Percentiles rank a stretch among this genome's conserved stretches.
These are phyloP conservation scores for Tenebrio molitor DNA, from an alignment of 1,140 invertebrate genomes.

Conservation along the genomic window DNA sequence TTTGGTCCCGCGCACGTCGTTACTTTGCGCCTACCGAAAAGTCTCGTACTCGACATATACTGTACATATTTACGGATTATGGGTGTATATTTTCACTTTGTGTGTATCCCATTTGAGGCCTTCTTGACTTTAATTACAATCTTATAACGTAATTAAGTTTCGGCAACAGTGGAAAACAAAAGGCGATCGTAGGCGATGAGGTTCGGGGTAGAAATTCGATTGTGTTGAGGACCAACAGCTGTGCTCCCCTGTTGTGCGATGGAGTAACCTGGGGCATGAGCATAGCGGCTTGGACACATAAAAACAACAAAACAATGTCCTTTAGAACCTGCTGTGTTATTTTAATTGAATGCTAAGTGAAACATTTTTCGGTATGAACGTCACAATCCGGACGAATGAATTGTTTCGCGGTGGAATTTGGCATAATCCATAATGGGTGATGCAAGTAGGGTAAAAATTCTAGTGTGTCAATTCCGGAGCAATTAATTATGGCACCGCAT, in stretches of 20 bases:
- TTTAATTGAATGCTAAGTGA: conserved; percentile 50
- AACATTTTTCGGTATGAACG: conserved; percentile 37
- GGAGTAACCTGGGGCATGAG: conserved; percentile 42
- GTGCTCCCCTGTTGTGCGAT: conserved; percentile 46
- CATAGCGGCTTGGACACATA: conserved; percentile 48
- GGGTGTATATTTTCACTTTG: conserved; percentile 8
- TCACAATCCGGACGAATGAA: neutral
- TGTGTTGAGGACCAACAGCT: conserved; percentile 51
- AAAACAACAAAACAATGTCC: conserved; percentile 52
- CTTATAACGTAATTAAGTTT: conserved; percentile 41
- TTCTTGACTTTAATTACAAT: conserved; percentile 38
- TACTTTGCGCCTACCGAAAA: too few species aligned
- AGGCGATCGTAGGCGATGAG: conserved; percentile 46
- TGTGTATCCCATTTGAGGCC: conserved; percentile 20
- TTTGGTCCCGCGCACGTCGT: too few species aligned
- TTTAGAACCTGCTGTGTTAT: conserved; percentile 44
- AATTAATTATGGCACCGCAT: neutral
- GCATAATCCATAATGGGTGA: too few species aligned
- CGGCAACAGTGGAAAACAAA: conserved; percentile 43
- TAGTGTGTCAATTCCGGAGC: neutral
- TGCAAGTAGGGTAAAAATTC: too few species aligned
- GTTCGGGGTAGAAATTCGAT: conserved; percentile 52
- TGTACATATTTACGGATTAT: too few species aligned
- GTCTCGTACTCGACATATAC: too few species aligned
- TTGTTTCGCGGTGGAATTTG: neutral